These are phyloP conservation scores for Eulemur rubriventer DNA, from an alignment of 2,797 vertebrate species.

Conservation along the genomic window DNA sequence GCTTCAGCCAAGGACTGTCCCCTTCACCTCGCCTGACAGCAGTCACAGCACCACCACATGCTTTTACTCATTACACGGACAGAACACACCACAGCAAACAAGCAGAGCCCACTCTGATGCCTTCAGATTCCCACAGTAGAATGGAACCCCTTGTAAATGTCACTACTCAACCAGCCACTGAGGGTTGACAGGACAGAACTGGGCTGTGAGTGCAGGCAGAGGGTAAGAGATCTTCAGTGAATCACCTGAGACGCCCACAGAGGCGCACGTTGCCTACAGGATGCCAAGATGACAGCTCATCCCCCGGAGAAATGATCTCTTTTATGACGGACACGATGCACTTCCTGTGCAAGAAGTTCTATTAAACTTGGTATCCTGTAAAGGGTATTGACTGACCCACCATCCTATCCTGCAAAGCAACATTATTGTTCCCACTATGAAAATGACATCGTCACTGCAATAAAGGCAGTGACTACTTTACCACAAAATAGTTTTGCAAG, in stretches of 20 bases:
- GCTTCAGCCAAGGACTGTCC: not conserved
- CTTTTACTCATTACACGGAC: not conserved
- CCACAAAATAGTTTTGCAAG: not conserved
- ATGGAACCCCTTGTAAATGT: not conserved
- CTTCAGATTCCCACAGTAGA: not conserved
- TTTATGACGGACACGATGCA: not conserved
- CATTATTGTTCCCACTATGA: not conserved
- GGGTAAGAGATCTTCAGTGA: not conserved
- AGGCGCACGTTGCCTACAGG: not conserved
- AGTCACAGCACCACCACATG: not conserved
- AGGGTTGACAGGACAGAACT: not conserved
- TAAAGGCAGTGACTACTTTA: not conserved
- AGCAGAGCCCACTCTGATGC: not conserved
- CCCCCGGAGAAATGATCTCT: not conserved
- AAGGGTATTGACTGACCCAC: not conserved
- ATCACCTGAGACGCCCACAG: not conserved
- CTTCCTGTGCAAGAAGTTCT: not conserved
- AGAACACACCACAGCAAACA: not conserved
- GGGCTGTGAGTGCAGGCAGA: accelerated
- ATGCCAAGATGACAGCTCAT: not conserved
- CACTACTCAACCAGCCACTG: not conserved
- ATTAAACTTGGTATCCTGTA: no score
- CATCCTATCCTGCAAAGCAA: not conserved
- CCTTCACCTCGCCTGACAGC: not conserved
- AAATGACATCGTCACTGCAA: not conserved